These are phyloP conservation scores for Battus philenor DNA, from an alignment of 1,140 invertebrate genomes.

Conservation along the genomic window DNA sequence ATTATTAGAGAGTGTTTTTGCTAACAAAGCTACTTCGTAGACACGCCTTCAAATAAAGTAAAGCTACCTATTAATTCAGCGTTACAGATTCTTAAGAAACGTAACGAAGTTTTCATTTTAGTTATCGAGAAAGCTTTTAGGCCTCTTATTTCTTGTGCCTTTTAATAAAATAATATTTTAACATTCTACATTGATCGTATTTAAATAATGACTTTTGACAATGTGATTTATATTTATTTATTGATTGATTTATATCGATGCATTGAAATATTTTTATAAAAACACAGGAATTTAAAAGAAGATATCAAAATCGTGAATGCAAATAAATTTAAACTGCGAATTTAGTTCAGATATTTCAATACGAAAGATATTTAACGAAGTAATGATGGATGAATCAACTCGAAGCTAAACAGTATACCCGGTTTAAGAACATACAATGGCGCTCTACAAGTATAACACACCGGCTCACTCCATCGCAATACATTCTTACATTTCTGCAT, in stretches of 20 bases:
- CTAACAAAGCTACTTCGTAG: constrained; percentile 1
- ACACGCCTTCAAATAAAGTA: constrained; percentile 1
- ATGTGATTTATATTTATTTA: too few species aligned
- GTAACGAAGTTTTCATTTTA: constrained; percentile 7
- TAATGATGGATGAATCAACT: background rate
- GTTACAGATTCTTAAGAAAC: too few species aligned
- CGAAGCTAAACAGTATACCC: background rate
- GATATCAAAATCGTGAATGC: too few species aligned
- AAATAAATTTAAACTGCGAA: too few species aligned
- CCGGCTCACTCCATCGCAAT: background rate
- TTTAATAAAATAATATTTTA: too few species aligned
- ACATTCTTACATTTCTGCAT: background rate
- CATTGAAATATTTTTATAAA: too few species aligned
- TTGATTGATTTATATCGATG: too few species aligned
- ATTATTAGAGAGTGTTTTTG: background rate
- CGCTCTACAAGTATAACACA: background rate
- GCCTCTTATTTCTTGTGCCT: constrained; percentile 6
- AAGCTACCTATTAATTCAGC: constrained; percentile 7
- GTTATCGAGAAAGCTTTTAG: constrained; percentile 10
- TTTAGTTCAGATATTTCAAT: too few species aligned
- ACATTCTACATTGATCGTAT: too few species aligned
- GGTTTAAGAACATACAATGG: background rate
- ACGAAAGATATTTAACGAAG: too few species aligned
- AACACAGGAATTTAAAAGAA: too few species aligned
- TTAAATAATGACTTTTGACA: too few species aligned